phyloP scores from a whole-genome alignment of 2,113 vertebrate species.

The Ophiodon elongatus region DNA sequence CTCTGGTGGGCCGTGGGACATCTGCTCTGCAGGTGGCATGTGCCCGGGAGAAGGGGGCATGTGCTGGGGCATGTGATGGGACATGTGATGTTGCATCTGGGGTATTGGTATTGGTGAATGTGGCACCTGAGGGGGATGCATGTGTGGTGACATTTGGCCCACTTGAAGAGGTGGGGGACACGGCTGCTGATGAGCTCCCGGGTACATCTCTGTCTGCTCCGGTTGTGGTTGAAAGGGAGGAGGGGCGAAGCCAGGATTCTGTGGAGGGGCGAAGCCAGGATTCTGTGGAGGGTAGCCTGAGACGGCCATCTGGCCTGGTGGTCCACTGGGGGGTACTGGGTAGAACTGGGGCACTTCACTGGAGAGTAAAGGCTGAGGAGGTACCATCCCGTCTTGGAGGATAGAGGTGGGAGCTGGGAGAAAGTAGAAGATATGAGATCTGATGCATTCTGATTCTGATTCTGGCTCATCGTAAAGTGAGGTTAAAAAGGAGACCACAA shows the following conservation, averaged over 20 bases:
- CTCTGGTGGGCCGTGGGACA: slow-evolving; percentile 43
- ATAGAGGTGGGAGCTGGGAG: slow-evolving; percentile 85
- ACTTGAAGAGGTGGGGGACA: slow-evolving; percentile 40
- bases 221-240: slow-evolving; percentile 80
- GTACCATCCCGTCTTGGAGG: slow-evolving; percentile 81
- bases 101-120: slow-evolving; percentile 70
- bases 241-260: slow-evolving; percentile 70
- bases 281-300: slow-evolving; percentile 42
- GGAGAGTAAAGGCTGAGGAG: slow-evolving; percentile 58
- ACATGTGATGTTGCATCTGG: slow-evolving; percentile 46
- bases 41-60: slow-evolving; percentile 70
- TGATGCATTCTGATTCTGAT: neutral
- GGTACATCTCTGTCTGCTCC: slow-evolving; percentile 72
- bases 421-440: slow-evolving; percentile 23
- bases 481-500: neutral
- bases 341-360: slow-evolving; percentile 83
- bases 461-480: neutral
- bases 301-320: slow-evolving; percentile 59
- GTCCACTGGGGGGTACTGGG: slow-evolving; percentile 73
- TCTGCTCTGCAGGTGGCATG: slow-evolving; percentile 67
- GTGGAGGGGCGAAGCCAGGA: slow-evolving; percentile 64
- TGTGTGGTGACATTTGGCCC: slow-evolving; percentile 66
- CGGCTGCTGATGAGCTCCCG: slow-evolving; percentile 69
- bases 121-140: slow-evolving; percentile 59
- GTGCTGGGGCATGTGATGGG: slow-evolving; percentile 57